Conservation (phyloP, 2,113 vertebrate genomes). For the Laticauda colubrina region DNA sequence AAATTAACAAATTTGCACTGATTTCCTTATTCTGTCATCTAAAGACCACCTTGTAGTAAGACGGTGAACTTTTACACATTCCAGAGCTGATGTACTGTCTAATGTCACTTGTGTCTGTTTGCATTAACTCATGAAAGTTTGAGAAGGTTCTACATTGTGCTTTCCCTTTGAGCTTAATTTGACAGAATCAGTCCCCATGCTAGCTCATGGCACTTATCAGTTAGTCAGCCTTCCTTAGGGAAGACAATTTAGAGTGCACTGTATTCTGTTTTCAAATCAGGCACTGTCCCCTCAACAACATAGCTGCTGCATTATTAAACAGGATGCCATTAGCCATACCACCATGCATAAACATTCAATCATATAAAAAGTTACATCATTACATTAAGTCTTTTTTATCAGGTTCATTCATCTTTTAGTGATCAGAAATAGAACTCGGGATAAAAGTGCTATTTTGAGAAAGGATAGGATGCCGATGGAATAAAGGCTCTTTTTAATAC, state of each 20-base stretch:
- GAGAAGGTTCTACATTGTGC: conserved; percentile 75
- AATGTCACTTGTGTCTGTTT: conserved; percentile 87
- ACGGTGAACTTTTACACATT: conserved; percentile 75
- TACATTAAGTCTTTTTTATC: conserved; percentile 69
- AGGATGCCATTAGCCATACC: conserved; percentile 74
- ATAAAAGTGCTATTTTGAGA: conserved; percentile 26
- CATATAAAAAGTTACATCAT: conserved; percentile 68
- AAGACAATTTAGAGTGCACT: conserved; percentile 79
- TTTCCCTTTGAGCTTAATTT: conserved; percentile 80
- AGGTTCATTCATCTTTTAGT: conserved; percentile 34
- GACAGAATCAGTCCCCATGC: conserved; percentile 79
- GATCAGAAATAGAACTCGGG: conserved; percentile 27
- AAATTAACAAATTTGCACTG: conserved; percentile 83
- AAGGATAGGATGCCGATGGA: neutral
- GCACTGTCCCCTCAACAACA: conserved; percentile 75
- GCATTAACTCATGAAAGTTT: conserved; percentile 77
- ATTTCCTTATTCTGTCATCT: conserved; percentile 79
- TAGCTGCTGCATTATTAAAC: conserved; percentile 79
- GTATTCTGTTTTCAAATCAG: conserved; percentile 80
- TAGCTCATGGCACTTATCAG: conserved; percentile 84
- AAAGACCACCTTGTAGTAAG: conserved; percentile 76
- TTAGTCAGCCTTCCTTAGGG: conserved; percentile 78
- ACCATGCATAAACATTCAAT: conserved; percentile 78
- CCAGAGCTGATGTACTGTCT: conserved; percentile 78
- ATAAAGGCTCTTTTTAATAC: neutral